Base-by-base conservation (phyloP, 2,113 vertebrate genomes). In the Bagarius yarrelli region DNA sequence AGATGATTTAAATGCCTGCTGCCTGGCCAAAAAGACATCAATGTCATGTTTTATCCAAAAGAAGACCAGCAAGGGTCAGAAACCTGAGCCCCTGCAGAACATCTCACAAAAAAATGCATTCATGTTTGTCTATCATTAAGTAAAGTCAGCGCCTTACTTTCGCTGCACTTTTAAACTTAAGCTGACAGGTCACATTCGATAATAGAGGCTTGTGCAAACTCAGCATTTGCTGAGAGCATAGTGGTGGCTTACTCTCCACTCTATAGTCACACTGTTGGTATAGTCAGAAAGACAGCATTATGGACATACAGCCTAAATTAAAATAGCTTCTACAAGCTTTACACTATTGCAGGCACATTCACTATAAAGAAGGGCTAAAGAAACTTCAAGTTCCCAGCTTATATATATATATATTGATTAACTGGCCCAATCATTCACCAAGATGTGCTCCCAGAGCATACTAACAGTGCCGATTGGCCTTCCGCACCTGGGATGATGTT, bases 31-130 rank as follows among this genome's bases (percentile, higher is more conserved):
- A 57, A 71, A 66, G n/a, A n/a, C n/a, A 30, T 27, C 30, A 25
- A 70, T 57, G 47, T 40, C 53, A 75, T 84, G 61, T 72, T 81
- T 77, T 70, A 84, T 76, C 79, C 60, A 75, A 44, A 47, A 2
- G 19, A 15, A 27, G 66, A 82, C 47, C 79, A 69, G 57, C 32
- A 81, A 32, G 44, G 70, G 70, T 80, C 40, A 61, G 67, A 32
- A 60, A 11, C 57, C 32, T 19, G 70, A 69, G 27, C 36, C 18
- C 56, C 56, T 12, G 47, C 59, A 57, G 52, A 72, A 30, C 21
- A 57, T 30, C 34, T 50, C 63, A 82, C 76, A 81, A 85, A 60
- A 79, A 83, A 76, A 85, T 83, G 79, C 81, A 86, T 81, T 73
- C 80, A 87, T 40, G 34, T 79, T 81, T 76, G 11, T 14, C 57